Evolutionary conservation across 2,888 invertebrate genomes (phyloP), one percentile per base, ranked within the genome.

Genomic region (Hemistola chrysoprasaria): DNA sequence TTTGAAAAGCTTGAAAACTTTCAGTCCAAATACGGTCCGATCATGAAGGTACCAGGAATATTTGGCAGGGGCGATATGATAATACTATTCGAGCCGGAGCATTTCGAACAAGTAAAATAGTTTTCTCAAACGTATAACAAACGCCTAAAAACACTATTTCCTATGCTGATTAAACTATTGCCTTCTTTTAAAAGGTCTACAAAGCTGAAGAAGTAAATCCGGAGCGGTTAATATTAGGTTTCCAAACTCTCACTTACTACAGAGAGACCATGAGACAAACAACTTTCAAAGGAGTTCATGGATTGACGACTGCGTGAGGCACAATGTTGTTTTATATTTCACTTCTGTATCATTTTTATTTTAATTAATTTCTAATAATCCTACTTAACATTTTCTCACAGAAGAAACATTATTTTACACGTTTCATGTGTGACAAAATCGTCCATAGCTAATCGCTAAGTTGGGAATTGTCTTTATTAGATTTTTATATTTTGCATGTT

Each of bases 301-400:
- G 89, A 44, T 59, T 88, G 40, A 76, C 70, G 6, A 75, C 72
- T 27, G 83, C 84, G 85, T 85, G 71, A 76, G 82, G n/a, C n/a
- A n/a, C n/a, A n/a, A n/a, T n/a, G n/a, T n/a, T n/a, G n/a, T n/a
- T n/a, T n/a, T n/a, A n/a, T n/a, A n/a, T n/a, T n/a, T n/a, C n/a
- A n/a, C n/a, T n/a, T n/a, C n/a, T n/a, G n/a, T n/a, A n/a, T n/a
- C n/a, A n/a, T n/a, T n/a, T n/a, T n/a, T n/a, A n/a, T n/a, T n/a
- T n/a, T n/a, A n/a, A n/a, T n/a, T n/a, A n/a, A n/a, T n/a, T n/a
- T n/a, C n/a, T n/a, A n/a, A n/a, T n/a, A n/a, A n/a, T n/a, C n/a
- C n/a, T n/a, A n/a, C n/a, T n/a, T n/a, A n/a, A n/a, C n/a, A n/a
- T n/a, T n/a, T n/a, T n/a, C n/a, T n/a, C n/a, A n/a, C n/a, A n/a